Percentiles rank a stretch among this genome's conserved stretches.
Evolutionary conservation across 2,797 vertebrate genomes (phyloP).

Genomic region (Scomberomorus guttatus): DNA sequence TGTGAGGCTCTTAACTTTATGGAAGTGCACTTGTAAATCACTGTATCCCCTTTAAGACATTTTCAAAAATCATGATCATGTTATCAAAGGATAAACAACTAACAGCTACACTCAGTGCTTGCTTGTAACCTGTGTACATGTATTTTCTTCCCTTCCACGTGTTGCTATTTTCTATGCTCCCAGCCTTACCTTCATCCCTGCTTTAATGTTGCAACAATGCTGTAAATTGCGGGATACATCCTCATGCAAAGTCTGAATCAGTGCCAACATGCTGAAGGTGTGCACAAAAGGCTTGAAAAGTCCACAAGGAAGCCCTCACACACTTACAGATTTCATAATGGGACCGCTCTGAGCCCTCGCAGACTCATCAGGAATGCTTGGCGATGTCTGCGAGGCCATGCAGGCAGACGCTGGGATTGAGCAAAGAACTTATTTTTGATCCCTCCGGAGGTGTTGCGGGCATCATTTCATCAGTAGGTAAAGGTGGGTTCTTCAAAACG

Average conservation of each 20-base stretch:
- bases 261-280: slow-evolving; percentile 11
- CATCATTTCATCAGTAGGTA: slow-evolving; percentile 20
- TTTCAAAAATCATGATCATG: neutral
- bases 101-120: neutral
- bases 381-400: slow-evolving; percentile 17
- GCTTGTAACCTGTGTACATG: neutral
- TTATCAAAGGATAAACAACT: neutral
- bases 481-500: slow-evolving; percentile 10
- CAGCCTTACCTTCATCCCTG: neutral
- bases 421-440: slow-evolving; percentile 44
- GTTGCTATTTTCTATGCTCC: neutral
- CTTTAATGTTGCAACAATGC: slow-evolving; percentile 11
- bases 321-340: slow-evolving; percentile 50
- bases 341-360: slow-evolving; percentile 21
- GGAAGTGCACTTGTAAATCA: neutral
- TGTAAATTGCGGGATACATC: slow-evolving; percentile 10
- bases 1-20: neutral
- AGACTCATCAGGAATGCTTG: slow-evolving; percentile 52
- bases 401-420: slow-evolving; percentile 6
- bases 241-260: slow-evolving; percentile 6
- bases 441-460: slow-evolving; percentile 7
- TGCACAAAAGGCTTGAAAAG: slow-evolving; percentile 11
- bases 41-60: neutral
- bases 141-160: neutral
- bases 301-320: slow-evolving; percentile 20